These are phyloP conservation scores for Oryzias melastigma DNA, from an alignment of 2,113 vertebrate genomes.

Conservation along the genomic window DNA sequence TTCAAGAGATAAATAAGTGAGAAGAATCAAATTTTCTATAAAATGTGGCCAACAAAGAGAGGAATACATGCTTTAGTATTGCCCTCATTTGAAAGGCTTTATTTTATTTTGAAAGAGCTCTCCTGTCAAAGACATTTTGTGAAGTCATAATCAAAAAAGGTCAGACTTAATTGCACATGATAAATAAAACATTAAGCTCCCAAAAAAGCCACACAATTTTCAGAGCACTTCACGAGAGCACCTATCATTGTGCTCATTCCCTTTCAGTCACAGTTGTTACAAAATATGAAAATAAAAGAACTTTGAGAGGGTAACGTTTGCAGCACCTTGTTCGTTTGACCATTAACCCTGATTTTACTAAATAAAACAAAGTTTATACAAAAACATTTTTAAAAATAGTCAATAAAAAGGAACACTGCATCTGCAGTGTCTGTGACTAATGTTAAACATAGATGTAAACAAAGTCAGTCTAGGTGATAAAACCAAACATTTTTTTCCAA, in stretches of 20 bases:
- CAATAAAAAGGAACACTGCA: slow-evolving; percentile 1
- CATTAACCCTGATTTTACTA: background rate
- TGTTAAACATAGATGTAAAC: slow-evolving; percentile 17
- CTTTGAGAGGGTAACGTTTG: slow-evolving; percentile 16
- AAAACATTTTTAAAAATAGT: background rate
- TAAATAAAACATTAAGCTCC: slow-evolving; percentile 66
- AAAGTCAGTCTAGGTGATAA: background rate
- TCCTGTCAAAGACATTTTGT: slow-evolving; percentile 5
- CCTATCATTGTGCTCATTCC: slow-evolving; percentile 38
- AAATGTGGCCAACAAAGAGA: slow-evolving; percentile 26
- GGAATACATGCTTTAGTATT: slow-evolving; percentile 39
- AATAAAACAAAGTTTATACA: slow-evolving; percentile 6
- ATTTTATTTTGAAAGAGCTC: slow-evolving; percentile 54
- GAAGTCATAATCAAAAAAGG: slow-evolving; percentile 28
- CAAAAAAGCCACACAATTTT: slow-evolving; percentile 26
- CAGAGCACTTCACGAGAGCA: slow-evolving; percentile 23
- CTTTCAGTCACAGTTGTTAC: slow-evolving; percentile 8
- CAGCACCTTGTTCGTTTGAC: slow-evolving; percentile 19
- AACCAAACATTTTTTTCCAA: no score
- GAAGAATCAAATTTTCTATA: slow-evolving; percentile 46
- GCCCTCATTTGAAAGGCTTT: slow-evolving; percentile 45
- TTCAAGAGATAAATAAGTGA: slow-evolving; percentile 56
- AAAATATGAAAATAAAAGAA: slow-evolving; percentile 15
- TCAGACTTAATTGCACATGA: slow-evolving; percentile 35
- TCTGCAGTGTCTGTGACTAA: slow-evolving; percentile 14